Conservation (phyloP, 2,113 vertebrate species). For the Mobula birostris region DNA sequence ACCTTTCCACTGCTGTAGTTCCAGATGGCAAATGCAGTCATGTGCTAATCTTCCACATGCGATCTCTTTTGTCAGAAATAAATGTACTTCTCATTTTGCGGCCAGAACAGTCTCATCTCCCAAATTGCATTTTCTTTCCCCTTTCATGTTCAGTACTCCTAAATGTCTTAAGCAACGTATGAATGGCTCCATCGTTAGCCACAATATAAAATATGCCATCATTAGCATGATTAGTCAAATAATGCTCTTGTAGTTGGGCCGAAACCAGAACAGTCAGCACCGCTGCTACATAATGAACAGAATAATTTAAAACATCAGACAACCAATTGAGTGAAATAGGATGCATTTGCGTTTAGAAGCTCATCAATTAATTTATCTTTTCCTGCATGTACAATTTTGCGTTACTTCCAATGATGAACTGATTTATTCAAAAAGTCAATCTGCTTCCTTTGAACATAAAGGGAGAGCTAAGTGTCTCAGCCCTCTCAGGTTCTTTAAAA, state of each 20-base stretch:
- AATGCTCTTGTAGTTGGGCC: constrained; percentile 59
- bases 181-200: constrained; percentile 58
- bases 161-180: constrained; percentile 53
- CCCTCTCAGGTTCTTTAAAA: constrained; percentile 49
- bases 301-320: constrained; percentile 66
- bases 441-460: constrained; percentile 55
- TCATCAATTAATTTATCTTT: constrained; percentile 62
- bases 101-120: constrained; percentile 50
- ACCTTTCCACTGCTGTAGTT: constrained; percentile 33
- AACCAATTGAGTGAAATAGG: constrained; percentile 64
- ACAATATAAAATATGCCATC: constrained; percentile 59
- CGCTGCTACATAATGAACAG: constrained; percentile 65
- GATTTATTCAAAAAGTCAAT: constrained; percentile 58
- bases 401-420: constrained; percentile 51
- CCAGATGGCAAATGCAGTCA: constrained; percentile 41
- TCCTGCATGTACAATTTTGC: constrained; percentile 57
- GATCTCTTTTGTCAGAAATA: constrained; percentile 42
- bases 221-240: constrained; percentile 67
- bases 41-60: constrained; percentile 45
- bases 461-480: constrained; percentile 48
- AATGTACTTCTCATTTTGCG: constrained; percentile 44
- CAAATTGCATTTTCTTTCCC: constrained; percentile 52
- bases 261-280: constrained; percentile 63
- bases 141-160: constrained; percentile 52
- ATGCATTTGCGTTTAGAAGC: constrained; percentile 60